Evolutionary conservation across 1,140 invertebrate genomes (phyloP).

Genomic region (Drosophila fuyamai): DNA sequence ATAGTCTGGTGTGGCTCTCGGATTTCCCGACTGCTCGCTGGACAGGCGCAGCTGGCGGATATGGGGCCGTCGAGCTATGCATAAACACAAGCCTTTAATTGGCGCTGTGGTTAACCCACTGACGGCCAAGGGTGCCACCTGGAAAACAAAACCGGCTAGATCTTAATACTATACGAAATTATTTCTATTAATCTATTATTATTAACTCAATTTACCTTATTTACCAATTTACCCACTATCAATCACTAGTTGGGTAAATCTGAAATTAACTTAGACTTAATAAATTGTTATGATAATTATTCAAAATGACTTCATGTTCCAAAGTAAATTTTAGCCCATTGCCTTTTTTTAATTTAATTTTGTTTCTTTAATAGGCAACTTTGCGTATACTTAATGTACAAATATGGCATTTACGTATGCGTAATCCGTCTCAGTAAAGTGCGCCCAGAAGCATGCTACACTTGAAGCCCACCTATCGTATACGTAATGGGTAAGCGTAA

Average conservation of each 20-base stretch:
- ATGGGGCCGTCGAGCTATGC: background rate
- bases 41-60: constrained; percentile 24
- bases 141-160: too few relatives aligned
- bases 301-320: too few relatives aligned
- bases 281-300: too few relatives aligned
- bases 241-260: too few relatives aligned
- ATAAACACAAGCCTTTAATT: constrained; percentile 8
- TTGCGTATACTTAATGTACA: background rate
- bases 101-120: background rate
- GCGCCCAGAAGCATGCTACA: background rate
- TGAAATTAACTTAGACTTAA: too few relatives aligned
- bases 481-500: background rate
- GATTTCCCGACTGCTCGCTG: constrained; percentile 29
- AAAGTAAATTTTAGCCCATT: too few relatives aligned
- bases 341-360: background rate
- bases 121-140: background rate
- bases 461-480: background rate
- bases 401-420: background rate
- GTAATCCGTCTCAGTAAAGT: background rate
- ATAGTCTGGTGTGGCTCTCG: constrained; percentile 20
- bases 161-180: too few relatives aligned
- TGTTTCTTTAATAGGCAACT: background rate
- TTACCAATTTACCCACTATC: too few relatives aligned
- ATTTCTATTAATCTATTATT: too few relatives aligned
- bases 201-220: too few relatives aligned